Base-by-base conservation (phyloP, 2,113 vertebrate genomes). In the Peromyscus leucopus region DNA sequence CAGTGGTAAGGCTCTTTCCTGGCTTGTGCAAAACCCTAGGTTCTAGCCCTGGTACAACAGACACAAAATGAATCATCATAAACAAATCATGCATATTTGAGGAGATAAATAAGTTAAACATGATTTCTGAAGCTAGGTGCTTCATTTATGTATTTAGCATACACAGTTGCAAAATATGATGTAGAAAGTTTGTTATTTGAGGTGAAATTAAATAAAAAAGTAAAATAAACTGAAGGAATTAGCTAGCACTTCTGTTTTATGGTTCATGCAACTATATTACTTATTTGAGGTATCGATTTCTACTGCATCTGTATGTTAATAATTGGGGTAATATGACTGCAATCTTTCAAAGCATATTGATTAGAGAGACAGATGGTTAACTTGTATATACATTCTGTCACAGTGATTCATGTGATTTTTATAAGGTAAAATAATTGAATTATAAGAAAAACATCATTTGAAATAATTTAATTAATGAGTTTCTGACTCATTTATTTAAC, bases 401-500 rank as follows among this genome's bases (percentile, higher is more conserved):
- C 0, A 84, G 22, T 89, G 21, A 55, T 63, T 96, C 0, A 12
- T 94, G 42, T 22, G 22, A 85, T 84, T 71, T 72, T 76, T 71
- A 33, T 88, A 95, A 87, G 89, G 15, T 10, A 85, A 93, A 97
- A 96, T 90, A 95, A 92, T 94, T 55, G 69, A 97, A 95, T 91
- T 69, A 90, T 7, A 26, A 94, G 88, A 69, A 96, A 75, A 87
- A 21, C 0, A 33, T 28, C 0, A 1, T 65, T 75, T 75, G 83
- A 93, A 91, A 51, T 15, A 3, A 79, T 82, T 82, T 88, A 79
- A 72, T 57, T 76, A 69, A 28, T 57, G 1, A 15, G 67, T 63
- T 87, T 59, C 11, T 75, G 26, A 65, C 74, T 96, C 12, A 90
- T 87, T 94, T 84, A 24, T 79, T 36, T 21, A 71, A 15, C 1